Base-by-base conservation (phyloP, 2,113 vertebrate genomes). In the Amphiprion percula region DNA sequence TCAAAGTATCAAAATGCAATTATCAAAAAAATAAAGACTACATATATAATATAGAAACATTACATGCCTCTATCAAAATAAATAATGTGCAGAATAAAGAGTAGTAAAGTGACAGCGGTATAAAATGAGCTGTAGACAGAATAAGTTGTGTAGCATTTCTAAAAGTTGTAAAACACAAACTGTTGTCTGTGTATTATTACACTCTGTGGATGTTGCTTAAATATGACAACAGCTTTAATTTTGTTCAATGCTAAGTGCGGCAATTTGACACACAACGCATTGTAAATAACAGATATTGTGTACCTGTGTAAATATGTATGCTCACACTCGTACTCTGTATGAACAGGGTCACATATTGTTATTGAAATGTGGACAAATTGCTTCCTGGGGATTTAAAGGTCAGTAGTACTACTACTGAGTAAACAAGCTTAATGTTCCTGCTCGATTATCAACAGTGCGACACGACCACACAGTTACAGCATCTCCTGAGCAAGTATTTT, bases 311-410 rank as follows among this genome's bases (percentile, higher is more conserved):
- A 26, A 47, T 53, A 21, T 33, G 26, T 61, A 23, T 4, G n/a
- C 24, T 65, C 50, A 58, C 33, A 52, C 16, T 67, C 49, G 7
- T 67, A 3, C 59, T 69, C 52, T 44, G 47, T 44, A 33, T 77
- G 78, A 85, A 16, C 50, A 30, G 0, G 4, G 23, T 21, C 49
- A 39, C 15, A 74, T 55, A 73, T 41, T 67, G 23, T n/a, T 55
- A 15, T 55, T 33, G 61, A 67, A 83, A 88, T 74, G 54, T 28
- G 68, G 63, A 89, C 23, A 71, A 74, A 86, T 68, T 44, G 33
- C 65, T 52, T 77, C 21, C n/a, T 16, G 60, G 55, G 52, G 49
- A 11, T 78, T 33, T 76, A 88, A 87, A 87, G 85, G 88, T 88
- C 90, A 85, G 70, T 52, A 39, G 60, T 58, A 84, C 67, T 12